A percentile compares a stretch with the other conserved stretches of the same genome.
Conservation (phyloP, 2,113 vertebrate species). For the Oncorhynchus clarkii region DNA sequence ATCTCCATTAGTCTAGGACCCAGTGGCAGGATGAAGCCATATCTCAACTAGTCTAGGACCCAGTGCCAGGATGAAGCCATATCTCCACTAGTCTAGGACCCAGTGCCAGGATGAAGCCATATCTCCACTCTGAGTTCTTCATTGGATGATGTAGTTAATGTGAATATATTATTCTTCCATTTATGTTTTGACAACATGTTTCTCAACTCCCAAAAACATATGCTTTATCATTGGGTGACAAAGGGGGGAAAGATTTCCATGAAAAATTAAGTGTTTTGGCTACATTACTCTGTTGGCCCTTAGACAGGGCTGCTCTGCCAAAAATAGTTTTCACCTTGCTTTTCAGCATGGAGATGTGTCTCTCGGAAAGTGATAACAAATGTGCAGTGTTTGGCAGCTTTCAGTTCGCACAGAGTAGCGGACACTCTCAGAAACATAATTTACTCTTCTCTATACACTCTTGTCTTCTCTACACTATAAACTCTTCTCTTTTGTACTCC, state of each 20-base stretch:
- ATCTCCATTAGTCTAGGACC: conserved; percentile 37
- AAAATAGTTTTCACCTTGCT: conserved; percentile 34
- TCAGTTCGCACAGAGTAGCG: neutral
- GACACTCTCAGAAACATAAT: too few species aligned
- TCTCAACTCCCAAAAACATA: conserved; percentile 48
- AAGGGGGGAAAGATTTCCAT: conserved; percentile 33
- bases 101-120: conserved; percentile 27
- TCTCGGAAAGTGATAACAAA: conserved; percentile 36
- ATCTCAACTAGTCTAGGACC: conserved; percentile 20
- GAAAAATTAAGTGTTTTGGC: conserved; percentile 50
- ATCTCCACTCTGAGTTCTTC: conserved; percentile 45
- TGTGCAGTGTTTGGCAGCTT: conserved; percentile 40
- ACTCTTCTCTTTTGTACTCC: too few species aligned
- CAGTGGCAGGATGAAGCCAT: conserved; percentile 21
- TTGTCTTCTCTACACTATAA: neutral
- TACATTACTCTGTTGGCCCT: conserved; percentile 34
- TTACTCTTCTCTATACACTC: neutral
- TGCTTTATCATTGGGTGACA: conserved; percentile 40
- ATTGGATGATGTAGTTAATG: conserved; percentile 52
- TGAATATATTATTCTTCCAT: conserved; percentile 44
- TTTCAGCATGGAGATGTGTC: conserved; percentile 39
- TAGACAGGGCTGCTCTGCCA: conserved; percentile 32
- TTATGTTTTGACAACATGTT: conserved; percentile 57
- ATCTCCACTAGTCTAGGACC: conserved; percentile 36
- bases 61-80: conserved; percentile 28